Conservation (phyloP, 2,797 vertebrate species). For the Potorous gilbertii region DNA sequence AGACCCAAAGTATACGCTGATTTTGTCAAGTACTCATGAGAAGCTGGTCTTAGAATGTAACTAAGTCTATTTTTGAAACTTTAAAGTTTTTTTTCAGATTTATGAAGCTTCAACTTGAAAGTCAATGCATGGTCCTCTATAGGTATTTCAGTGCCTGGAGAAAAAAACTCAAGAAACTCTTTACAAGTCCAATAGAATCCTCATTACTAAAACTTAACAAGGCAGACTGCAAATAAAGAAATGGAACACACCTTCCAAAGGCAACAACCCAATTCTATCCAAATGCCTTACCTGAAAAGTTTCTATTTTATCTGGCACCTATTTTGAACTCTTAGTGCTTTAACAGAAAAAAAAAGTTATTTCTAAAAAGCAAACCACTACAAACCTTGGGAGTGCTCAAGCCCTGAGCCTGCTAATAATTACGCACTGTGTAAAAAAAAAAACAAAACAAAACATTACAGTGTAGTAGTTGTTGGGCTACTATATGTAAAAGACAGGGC, state of each 20-base stretch:
- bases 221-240: background rate
- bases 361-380: conserved; percentile 7
- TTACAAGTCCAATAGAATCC: background rate
- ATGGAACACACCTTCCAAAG: conserved; percentile 33
- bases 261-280: conserved; percentile 3
- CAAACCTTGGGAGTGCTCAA: conserved; percentile 34
- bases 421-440: conserved; percentile 23
- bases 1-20: conserved; percentile 19
- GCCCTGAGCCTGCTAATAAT: conserved; percentile 62
- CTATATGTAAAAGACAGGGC: conserved; percentile 52
- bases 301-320: conserved; percentile 2
- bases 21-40: conserved; percentile 36
- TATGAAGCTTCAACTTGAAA: conserved; percentile 41
- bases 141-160: conserved; percentile 27
- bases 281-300: conserved; percentile 7
- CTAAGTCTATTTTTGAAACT: conserved; percentile 24
- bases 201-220: conserved; percentile 8
- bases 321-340: conserved; percentile 29
- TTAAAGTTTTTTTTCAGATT: conserved; percentile 7
- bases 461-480: conserved; percentile 53
- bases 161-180: conserved; percentile 27
- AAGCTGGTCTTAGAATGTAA: conserved; percentile 8
- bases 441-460: conserved; percentile 50
- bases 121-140: background rate
- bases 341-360: background rate